Percentiles rank a stretch among this genome's conserved stretches.
These are phyloP conservation scores for Pachyrhynchus sulphureomaculatus DNA, from an alignment of 1,140 invertebrate species.

Conservation along the genomic window DNA sequence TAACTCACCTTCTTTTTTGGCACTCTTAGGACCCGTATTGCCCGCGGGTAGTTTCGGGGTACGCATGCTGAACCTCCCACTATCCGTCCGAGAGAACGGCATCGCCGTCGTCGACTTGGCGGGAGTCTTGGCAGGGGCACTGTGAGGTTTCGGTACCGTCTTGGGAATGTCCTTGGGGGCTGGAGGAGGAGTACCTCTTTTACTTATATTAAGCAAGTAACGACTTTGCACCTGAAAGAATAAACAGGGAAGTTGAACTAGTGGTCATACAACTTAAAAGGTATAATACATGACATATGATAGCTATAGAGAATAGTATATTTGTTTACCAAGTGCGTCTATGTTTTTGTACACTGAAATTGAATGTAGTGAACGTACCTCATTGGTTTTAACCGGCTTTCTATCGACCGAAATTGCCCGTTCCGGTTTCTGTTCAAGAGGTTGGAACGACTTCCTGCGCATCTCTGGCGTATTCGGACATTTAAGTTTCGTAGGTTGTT, in stretches of 20 bases:
- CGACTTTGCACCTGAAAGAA: slow-evolving; percentile 43
- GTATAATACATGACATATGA: background rate
- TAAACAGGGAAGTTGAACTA: background rate
- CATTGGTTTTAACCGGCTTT: slow-evolving; percentile 45
- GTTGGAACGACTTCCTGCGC: slow-evolving; percentile 49
- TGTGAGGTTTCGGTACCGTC: slow-evolving; percentile 34
- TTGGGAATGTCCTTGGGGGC: slow-evolving; percentile 30
- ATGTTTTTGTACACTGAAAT: too few relatives aligned
- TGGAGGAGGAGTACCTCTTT: slow-evolving; percentile 33
- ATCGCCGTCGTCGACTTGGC: slow-evolving; percentile 41
- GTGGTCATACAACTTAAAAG: background rate
- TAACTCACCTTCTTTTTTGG: slow-evolving; percentile 25
- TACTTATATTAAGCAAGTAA: slow-evolving; percentile 46
- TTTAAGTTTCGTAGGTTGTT: slow-evolving; percentile 45
- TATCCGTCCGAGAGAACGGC: slow-evolving; percentile 61
- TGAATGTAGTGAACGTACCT: too few relatives aligned
- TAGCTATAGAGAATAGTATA: background rate
- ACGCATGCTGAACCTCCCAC: slow-evolving; percentile 66
- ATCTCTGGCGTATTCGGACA: slow-evolving; percentile 58
- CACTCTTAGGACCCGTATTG: slow-evolving; percentile 37
- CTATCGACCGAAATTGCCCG: slow-evolving; percentile 48
- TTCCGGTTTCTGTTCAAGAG: slow-evolving; percentile 35
- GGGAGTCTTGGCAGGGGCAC: slow-evolving; percentile 33
- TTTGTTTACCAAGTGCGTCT: too few relatives aligned
- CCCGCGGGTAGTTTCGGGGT: slow-evolving; percentile 45